Evolutionary conservation across 1,140 invertebrate genomes (phyloP).

Genomic region (Teleopsis dalmanni): DNA sequence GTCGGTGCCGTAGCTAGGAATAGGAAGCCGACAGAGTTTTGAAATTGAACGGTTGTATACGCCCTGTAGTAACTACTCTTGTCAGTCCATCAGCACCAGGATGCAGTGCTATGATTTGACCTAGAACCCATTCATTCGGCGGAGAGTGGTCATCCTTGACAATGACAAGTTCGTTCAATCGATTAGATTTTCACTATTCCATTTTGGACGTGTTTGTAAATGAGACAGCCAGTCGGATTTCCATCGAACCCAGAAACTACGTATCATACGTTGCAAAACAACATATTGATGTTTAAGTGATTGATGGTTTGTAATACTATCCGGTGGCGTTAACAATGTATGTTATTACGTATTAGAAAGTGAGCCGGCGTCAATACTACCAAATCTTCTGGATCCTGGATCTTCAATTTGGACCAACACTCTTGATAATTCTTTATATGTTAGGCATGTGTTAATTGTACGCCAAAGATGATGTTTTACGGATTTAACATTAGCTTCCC

Average conservation of each 20-base stretch:
- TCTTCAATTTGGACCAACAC: conserved; percentile 25
- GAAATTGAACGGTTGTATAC: not conserved
- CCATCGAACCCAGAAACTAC: conserved; percentile 26
- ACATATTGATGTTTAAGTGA: conserved; percentile 16
- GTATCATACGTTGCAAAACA: conserved; percentile 1
- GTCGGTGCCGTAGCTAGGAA: no score
- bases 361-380: conserved; percentile 31
- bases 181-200: conserved; percentile 8
- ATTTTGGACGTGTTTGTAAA: conserved; percentile 17
- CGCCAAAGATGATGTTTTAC: conserved; percentile 22
- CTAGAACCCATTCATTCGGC: not conserved
- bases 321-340: conserved; percentile 9
- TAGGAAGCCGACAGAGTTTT: not conserved
- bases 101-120: not conserved
- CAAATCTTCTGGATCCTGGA: conserved; percentile 25
- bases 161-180: not conserved
- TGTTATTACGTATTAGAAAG: conserved; percentile 26
- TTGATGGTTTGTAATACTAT: conserved; percentile 14
- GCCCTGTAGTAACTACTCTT: not conserved
- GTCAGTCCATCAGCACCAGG: not conserved
- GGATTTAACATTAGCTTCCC: conserved; percentile 26
- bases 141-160: not conserved
- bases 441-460: conserved; percentile 12
- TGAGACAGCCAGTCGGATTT: conserved; percentile 19
- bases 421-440: conserved; percentile 23